phyloP scores from a whole-genome alignment of 2,797 vertebrate genomes.

The Taeniopygia guttata region DNA sequence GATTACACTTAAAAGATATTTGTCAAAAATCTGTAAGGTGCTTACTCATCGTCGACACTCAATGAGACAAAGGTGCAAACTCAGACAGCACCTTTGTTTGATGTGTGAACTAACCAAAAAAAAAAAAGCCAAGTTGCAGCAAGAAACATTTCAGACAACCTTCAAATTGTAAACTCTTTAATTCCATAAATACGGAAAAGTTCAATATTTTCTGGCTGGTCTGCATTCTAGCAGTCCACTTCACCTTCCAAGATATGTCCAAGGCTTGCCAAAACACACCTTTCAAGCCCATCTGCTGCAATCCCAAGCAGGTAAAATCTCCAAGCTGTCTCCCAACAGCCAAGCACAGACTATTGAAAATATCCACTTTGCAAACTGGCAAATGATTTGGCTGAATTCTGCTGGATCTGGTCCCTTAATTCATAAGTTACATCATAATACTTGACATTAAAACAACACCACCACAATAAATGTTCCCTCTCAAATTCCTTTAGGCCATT shows the following conservation, averaged over 20 bases:
- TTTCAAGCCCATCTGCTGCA: background rate
- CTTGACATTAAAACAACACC: background rate
- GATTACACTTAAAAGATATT: background rate
- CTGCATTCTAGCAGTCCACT: background rate
- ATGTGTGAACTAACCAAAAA: background rate
- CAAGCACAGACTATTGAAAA: background rate
- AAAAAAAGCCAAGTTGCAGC: background rate
- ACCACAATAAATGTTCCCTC: background rate
- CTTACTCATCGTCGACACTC: background rate
- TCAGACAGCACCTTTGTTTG: background rate
- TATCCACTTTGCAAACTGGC: background rate
- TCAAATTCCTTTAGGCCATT: background rate
- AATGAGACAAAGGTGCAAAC: no score
- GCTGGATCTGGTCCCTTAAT: background rate
- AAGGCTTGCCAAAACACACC: background rate
- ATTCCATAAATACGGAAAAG: background rate
- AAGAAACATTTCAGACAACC: background rate
- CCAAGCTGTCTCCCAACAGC: background rate
- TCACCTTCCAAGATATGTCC: background rate
- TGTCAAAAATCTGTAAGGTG: background rate
- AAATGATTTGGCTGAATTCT: background rate
- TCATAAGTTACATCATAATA: background rate
- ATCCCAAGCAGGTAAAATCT: background rate
- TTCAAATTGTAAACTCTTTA: background rate
- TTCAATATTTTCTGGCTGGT: background rate